Evolutionary conservation across 2,113 vertebrate species (phyloP), one percentile per base, ranked within the genome.

Genomic region (Rhodinocichla rosea): DNA sequence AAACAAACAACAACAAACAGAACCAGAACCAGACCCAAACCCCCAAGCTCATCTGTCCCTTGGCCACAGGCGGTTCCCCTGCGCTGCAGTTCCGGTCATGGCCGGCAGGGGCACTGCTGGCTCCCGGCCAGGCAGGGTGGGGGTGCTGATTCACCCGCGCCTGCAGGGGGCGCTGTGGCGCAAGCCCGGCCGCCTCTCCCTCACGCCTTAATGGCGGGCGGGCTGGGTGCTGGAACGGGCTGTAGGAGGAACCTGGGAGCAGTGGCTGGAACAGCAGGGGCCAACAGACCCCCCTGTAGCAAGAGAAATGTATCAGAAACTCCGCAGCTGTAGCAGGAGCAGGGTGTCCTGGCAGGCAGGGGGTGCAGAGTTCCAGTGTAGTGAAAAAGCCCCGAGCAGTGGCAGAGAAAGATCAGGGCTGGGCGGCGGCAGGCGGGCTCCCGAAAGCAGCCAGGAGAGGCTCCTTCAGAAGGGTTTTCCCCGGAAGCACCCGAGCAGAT

Each of bases 21-120:
- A 55, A 6, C 19, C 28, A 55, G 52, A 2, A 9, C 3, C 42
- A 39, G 35, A 40, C 12, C 10, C 32, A 13, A n/a, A 6, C 3
- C 2, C 24, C 15, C 10, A 3, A 1, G 1, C 15, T 0, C 35
- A 6, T 42, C 44, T 24, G 8, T 6, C 23, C 4, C 47, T 8
- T 0, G 8, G 37, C 37, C 1, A 2, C 45, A 2, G 37, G 20
- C 26, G 0, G 8, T 2, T 20, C 21, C 39, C 37, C 5, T 2
- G 3, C 0, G 3, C 13, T 18, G 68, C 47, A 55, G 47, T 37
- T 22, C 11, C 14, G 4, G 2, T 3, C 57, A 2, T 6, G 1
- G 57, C 57, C 49, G 1, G 3, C 57, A 27, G 81, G 68, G 57
- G 81, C 57, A 57, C 68, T 22, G 57, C 8, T 9, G 68, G 33